Evolutionary conservation across 2,113 vertebrate species (phyloP).

Genomic region (Podiceps cristatus): DNA sequence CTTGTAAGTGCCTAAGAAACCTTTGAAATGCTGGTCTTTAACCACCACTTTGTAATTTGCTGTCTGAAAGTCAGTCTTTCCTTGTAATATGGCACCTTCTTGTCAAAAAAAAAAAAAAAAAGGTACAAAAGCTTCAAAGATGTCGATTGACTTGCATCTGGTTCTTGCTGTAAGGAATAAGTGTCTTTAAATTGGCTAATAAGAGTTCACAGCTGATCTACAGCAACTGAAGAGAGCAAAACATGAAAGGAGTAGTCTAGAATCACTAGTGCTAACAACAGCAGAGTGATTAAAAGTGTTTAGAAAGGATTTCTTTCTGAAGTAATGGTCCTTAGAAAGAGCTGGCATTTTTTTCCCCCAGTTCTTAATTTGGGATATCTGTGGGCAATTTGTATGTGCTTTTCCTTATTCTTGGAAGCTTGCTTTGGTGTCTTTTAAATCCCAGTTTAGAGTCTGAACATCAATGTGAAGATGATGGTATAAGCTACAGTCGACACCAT

Average conservation of each 20-base stretch:
- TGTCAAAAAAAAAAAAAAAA: background rate
- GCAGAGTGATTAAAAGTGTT: conserved; percentile 40
- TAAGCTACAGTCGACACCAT: accelerated
- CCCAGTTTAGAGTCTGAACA: background rate
- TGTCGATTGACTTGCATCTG: conserved; percentile 13
- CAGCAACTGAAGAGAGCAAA: conserved; percentile 2
- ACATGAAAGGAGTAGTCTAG: conserved; percentile 9
- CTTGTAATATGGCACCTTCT: conserved; percentile 9
- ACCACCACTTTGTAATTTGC: conserved; percentile 12
- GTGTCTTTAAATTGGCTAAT: conserved; percentile 51
- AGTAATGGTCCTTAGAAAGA: background rate
- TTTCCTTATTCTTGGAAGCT: background rate
- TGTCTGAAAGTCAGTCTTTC: background rate
- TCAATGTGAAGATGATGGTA: background rate
- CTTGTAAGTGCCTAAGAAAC: background rate
- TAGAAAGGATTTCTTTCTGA: background rate
- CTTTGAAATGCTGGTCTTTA: conserved; percentile 36
- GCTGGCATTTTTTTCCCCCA: background rate
- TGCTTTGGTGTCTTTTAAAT: background rate
- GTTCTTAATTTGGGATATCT: background rate
- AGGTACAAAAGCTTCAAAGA: conserved; percentile 56
- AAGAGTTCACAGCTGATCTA: conserved; percentile 14
- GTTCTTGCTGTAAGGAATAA: conserved; percentile 9
- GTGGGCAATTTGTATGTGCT: background rate
- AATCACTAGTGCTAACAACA: background rate